Base-by-base conservation (phyloP, 1,140 invertebrate genomes). In the Caenorhabditis inopinata region DNA sequence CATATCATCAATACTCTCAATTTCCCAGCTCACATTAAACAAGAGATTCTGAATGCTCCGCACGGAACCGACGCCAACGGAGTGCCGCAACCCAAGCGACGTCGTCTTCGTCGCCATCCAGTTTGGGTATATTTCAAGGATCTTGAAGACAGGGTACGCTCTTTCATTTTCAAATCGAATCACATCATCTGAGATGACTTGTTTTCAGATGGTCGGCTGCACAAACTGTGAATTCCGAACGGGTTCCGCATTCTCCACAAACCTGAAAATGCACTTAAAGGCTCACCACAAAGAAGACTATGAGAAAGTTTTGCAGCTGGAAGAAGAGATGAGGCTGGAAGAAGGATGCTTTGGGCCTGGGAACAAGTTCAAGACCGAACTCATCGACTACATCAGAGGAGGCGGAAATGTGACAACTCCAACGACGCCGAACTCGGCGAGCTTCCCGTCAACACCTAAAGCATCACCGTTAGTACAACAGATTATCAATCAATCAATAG, bases 251-350 rank as follows among this genome's bases (percentile, higher is more conserved):
- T 83, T 83, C 82, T 76, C 62, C 16, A 83, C 82, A 14, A 83
- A 83, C 51, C 38, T 83, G 74, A 83, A 83, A 58, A 83, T 83
- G 82, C 82, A 83, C 42, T 48, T 83, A 53, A 83, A 83, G 47
- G 82, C 82, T 47, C 82, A 83, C 49, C 82, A 83, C 48, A 83
- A 83, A 78, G 82, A 83, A 27, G 82, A 83, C 35, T 81, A 83
- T 38, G 79, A 76, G 42, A 83, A 81, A 32, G 80, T 81, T n/a
- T 75, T 81, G 11, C 51, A 81, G 23, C 27, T 81, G 21, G 80
- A 81, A 53, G 80, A 81, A 16, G 80, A 81, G 21, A 81, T 81
- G 80, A 58, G 80, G 25, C 45, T 81, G 18, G 80, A 81, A 74
- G 80, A 81, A 46, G 80, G 80, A 46, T 80, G 81, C 29, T 78